These are phyloP conservation scores for Apodemia zela DNA, from an alignment of 2,888 invertebrate genomes.

Conservation along the genomic window DNA sequence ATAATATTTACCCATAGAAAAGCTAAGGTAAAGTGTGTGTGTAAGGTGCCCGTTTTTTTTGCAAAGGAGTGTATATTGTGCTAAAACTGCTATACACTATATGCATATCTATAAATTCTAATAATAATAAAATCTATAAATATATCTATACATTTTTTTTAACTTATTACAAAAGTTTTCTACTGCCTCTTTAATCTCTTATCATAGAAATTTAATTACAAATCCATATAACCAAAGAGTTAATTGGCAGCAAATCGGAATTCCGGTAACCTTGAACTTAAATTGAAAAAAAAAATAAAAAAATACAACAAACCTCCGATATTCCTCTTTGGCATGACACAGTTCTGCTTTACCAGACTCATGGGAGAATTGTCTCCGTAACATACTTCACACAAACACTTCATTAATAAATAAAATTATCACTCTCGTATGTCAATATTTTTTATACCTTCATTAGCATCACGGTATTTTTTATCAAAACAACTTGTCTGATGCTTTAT, in stretches of 20 bases:
- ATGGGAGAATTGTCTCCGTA: constrained; percentile 68
- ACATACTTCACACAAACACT: constrained; percentile 36
- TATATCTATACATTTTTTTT: too few species aligned
- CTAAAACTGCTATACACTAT: too few species aligned
- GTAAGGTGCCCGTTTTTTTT: too few species aligned
- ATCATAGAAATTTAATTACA: not conserved
- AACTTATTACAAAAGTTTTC: too few species aligned
- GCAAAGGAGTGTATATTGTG: too few species aligned
- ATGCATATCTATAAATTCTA: too few species aligned
- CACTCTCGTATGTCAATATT: not conserved
- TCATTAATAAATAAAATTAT: not conserved
- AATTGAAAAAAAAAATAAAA: not conserved
- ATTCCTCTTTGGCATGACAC: constrained; percentile 59
- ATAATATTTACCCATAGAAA: too few species aligned
- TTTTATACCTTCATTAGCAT: not conserved
- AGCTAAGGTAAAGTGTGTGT: too few species aligned
- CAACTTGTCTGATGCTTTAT: not conserved
- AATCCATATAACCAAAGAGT: not conserved
- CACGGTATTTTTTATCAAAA: not conserved
- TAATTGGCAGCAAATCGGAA: not conserved
- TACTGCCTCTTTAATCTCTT: not conserved
- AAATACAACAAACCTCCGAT: constrained; percentile 53
- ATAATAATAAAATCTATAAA: too few species aligned
- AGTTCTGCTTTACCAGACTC: constrained; percentile 69
- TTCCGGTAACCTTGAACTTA: not conserved